Conservation (phyloP, 2,113 vertebrate species). For the Cyanoliseus patagonus region DNA sequence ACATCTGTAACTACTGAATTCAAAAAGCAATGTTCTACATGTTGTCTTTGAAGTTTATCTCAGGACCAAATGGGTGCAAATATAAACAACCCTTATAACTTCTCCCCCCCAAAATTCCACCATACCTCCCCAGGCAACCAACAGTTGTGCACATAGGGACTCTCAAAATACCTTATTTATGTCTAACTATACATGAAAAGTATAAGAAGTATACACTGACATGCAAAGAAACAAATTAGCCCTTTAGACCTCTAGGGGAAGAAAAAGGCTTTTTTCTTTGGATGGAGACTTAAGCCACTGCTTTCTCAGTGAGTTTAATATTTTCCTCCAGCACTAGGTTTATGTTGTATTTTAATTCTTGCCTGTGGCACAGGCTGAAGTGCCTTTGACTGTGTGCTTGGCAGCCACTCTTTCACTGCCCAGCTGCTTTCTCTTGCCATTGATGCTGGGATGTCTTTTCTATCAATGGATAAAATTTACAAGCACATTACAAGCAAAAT, state of each 20-base stretch:
- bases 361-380: neutral
- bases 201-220: neutral
- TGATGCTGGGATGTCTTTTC: neutral
- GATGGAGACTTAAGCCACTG: neutral
- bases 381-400: neutral
- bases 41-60: constrained; percentile 35
- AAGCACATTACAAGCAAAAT: neutral
- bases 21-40: neutral
- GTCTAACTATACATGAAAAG: neutral
- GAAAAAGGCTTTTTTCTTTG: neutral
- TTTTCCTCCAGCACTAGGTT: neutral
- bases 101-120: neutral
- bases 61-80: neutral
- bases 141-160: neutral
- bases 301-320: neutral
- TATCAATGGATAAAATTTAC: constrained; percentile 3
- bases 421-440: constrained; percentile 1
- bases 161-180: neutral
- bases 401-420: neutral
- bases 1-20: constrained; percentile 18
- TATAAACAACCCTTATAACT: neutral
- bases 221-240: constrained; percentile 8
- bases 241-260: neutral
- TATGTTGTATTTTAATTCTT: constrained; percentile 3
- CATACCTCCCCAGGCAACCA: neutral